phyloP scores from a whole-genome alignment of 2,888 invertebrate species.

The Cephus spinipes region DNA sequence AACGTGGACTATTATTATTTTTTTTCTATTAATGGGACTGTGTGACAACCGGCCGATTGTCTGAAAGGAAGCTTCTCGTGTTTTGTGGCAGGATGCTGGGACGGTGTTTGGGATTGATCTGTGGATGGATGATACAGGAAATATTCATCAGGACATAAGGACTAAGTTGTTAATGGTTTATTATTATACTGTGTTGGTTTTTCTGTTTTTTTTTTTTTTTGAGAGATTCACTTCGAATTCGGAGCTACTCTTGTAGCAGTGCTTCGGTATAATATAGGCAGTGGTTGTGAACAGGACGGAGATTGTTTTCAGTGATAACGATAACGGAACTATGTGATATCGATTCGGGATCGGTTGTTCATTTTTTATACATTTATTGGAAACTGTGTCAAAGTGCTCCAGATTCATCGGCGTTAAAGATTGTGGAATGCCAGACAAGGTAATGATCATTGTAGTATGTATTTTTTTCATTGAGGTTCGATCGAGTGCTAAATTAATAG shows the following conservation, averaged over 20 bases:
- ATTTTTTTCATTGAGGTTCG: background rate
- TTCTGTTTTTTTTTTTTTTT: background rate
- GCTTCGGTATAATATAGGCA: slow-evolving; percentile 4
- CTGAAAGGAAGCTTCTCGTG: background rate
- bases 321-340: slow-evolving; percentile 17
- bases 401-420: slow-evolving; percentile 9
- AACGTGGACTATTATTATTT: background rate
- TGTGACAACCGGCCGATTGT: background rate
- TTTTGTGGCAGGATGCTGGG: background rate
- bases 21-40: background rate
- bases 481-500: background rate
- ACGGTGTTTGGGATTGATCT: background rate
- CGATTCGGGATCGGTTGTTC: slow-evolving; percentile 13
- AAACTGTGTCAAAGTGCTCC: slow-evolving; percentile 21
- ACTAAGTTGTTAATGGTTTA: background rate
- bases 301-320: slow-evolving; percentile 10
- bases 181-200: slow-evolving; percentile 18
- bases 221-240: background rate
- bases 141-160: slow-evolving; percentile 1
- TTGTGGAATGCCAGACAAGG: slow-evolving; percentile 64
- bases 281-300: slow-evolving; percentile 18
- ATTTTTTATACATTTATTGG: slow-evolving; percentile 12
- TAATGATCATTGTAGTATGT: slow-evolving; percentile 34
- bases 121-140: background rate
- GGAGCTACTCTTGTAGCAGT: slow-evolving; percentile 5